phyloP scores from a whole-genome alignment of 2,113 vertebrate species.

The Tyto alba region DNA sequence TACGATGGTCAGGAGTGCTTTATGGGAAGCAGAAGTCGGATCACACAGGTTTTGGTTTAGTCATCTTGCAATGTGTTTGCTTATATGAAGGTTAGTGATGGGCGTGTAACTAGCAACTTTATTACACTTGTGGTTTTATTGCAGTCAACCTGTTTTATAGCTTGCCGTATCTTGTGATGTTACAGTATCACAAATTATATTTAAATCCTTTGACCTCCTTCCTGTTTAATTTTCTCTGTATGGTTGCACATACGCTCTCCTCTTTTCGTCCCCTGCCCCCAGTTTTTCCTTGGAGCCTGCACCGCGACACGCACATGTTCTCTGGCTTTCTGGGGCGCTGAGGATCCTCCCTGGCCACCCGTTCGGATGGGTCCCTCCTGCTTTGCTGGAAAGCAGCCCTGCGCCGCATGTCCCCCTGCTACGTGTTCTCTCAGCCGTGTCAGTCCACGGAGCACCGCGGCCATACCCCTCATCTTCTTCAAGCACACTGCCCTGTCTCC shows the following conservation, averaged over 20 bases:
- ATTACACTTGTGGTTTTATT: neutral
- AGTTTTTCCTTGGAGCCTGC: neutral
- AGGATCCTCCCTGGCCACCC: neutral
- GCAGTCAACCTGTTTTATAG: neutral
- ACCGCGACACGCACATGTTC: accelerated
- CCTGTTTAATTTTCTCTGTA: neutral
- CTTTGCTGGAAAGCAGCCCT: neutral
- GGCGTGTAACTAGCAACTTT: neutral
- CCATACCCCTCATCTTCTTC: neutral
- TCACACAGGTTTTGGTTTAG: neutral
- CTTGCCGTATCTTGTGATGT: neutral
- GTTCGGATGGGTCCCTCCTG: neutral
- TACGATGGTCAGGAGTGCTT: neutral
- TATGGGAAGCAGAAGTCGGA: neutral
- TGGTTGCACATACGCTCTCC: neutral
- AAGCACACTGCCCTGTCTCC: neutral
- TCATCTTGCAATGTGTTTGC: neutral
- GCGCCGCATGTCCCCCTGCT: accelerated
- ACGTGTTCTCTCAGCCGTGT: neutral
- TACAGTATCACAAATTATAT: neutral
- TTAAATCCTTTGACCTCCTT: neutral
- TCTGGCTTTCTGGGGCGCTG: neutral
- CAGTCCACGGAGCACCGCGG: neutral
- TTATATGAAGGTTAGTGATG: neutral
- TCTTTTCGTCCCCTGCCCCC: neutral